Conservation (phyloP, 2,888 invertebrate species). For the Steromphala cineraria region DNA sequence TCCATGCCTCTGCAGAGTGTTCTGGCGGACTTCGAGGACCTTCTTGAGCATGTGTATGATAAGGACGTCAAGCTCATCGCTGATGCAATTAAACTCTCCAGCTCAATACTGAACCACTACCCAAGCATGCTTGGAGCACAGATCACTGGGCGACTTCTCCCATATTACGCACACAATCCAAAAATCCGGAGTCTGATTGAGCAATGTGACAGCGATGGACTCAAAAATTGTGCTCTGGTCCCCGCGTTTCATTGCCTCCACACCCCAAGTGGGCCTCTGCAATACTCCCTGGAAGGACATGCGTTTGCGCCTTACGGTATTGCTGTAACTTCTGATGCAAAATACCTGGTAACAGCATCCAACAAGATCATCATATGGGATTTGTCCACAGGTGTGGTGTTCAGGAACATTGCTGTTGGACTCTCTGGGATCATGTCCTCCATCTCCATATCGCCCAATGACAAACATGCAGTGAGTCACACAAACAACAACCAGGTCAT, state of each 20-base stretch:
- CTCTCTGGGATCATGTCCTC: constrained; percentile 95
- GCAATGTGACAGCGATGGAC: constrained; percentile 93
- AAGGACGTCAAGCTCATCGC: constrained; percentile 74
- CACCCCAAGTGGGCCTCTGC: constrained; percentile 98
- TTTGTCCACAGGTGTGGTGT: constrained; percentile 94
- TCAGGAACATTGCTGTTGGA: constrained; percentile 90
- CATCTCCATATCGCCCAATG: constrained; percentile 92
- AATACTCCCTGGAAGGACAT: constrained; percentile 98
- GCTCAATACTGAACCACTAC: constrained; percentile 92
- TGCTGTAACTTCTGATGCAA: constrained; percentile 71
- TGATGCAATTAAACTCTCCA: constrained; percentile 85
- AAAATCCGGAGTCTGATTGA: constrained; percentile 90
- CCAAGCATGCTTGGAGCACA: constrained; percentile 98
- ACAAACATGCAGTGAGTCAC: constrained; percentile 95
- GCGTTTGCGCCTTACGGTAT: constrained; percentile 86
- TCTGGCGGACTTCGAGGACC: constrained; percentile 96
- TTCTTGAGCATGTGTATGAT: constrained; percentile 76
- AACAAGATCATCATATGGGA: constrained; percentile 98
- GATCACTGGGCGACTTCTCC: constrained; percentile 91
- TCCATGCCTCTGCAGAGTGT: constrained; percentile 97
- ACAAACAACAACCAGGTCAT: constrained; percentile 97
- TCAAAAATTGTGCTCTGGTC: constrained; percentile 90
- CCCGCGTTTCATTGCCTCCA: constrained; percentile 97
- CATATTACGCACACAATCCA: constrained; percentile 89
- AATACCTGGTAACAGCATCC: constrained; percentile 93